Evolutionary conservation across 2,797 vertebrate genomes (phyloP), one percentile per base, ranked within the genome.

Genomic region (Tokudaia tokunoshimensis): DNA sequence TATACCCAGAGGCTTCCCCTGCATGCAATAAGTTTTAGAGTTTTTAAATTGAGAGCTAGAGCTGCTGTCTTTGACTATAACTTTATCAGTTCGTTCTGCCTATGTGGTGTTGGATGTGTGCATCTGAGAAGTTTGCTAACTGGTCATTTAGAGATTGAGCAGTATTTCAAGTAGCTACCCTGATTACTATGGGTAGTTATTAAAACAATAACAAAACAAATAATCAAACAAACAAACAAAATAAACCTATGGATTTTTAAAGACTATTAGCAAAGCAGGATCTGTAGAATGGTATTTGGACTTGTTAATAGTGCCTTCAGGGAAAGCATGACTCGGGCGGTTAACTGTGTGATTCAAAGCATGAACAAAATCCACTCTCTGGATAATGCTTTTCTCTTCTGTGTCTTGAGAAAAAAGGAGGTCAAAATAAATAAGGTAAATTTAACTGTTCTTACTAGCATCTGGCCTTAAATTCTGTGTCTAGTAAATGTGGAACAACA

Each of bases 271-370:
- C 81, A 89, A 92, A 86, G 20, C 11, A 63, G 65, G 3, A 55
- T 89, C 14, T 19, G 29, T 11, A 83, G 6, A 92, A 57, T 1
- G 9, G 11, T 52, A 55, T 83, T 82, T 95, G 13, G 17, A 37
- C 41, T 8, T 79, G 22, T 74, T 95, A 87, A 95, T 87, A 87
- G 29, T 72, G 55, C 70, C 75, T 92, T 96, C 26, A 70, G 67
- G 20, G 55, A 92, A 26, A 47, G 24, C 1, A 14, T 47, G 24
- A 1, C 4, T 10, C 10, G 34, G 37, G 4, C 3, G 67, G 7
- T 29, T 94, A 74, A 84, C 20, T 65, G 17, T 55, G 19, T 85
- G 47, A 24, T 59, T 85, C 72, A 94, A 89, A 50, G 19, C 0
- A 55, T 29, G 55, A 52, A 63, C 9, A 14, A 31, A 10, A 67